Evolutionary conservation across 2,888 invertebrate genomes (phyloP).

Genomic region (Chaetogeoica ovagalla): DNA sequence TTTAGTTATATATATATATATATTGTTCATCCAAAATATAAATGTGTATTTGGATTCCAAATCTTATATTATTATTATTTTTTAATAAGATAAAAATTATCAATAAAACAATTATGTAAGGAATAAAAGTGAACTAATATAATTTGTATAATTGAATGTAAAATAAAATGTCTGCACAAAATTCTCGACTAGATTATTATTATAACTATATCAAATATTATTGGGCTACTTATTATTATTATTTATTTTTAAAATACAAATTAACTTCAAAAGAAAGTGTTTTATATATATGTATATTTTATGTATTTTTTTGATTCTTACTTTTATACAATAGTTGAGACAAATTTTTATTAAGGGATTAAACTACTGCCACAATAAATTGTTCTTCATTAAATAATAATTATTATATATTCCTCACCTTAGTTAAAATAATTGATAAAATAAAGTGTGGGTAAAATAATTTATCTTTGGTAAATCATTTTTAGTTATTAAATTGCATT

Average conservation of each 20-base stretch:
- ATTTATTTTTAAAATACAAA: slow-evolving; percentile 33
- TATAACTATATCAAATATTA: slow-evolving; percentile 47
- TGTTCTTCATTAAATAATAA: background rate
- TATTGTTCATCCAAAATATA: slow-evolving; percentile 34
- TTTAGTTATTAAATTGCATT: background rate
- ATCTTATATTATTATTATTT: slow-evolving; percentile 11
- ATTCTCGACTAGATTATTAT: slow-evolving; percentile 42
- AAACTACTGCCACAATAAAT: slow-evolving; percentile 29
- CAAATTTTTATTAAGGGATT: slow-evolving; percentile 34
- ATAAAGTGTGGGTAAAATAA: too few relatives aligned
- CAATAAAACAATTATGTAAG: slow-evolving; percentile 39
- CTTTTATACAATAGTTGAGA: slow-evolving; percentile 16
- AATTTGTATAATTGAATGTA: slow-evolving; percentile 16
- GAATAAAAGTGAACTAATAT: slow-evolving; percentile 29
- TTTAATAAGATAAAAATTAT: slow-evolving; percentile 36
- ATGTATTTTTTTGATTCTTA: slow-evolving; percentile 45
- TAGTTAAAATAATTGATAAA: too few relatives aligned
- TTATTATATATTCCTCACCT: background rate
- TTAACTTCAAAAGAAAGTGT: background rate
- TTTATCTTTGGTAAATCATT: background rate
- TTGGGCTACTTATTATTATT: slow-evolving; percentile 51
- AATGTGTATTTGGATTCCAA: slow-evolving; percentile 31
- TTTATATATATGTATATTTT: slow-evolving; percentile 12
- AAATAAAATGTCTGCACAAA: slow-evolving; percentile 33
- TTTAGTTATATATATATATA: slow-evolving; percentile 2